Conservation (phyloP, 2,888 invertebrate species). For the Cosmopolites sordidus region DNA sequence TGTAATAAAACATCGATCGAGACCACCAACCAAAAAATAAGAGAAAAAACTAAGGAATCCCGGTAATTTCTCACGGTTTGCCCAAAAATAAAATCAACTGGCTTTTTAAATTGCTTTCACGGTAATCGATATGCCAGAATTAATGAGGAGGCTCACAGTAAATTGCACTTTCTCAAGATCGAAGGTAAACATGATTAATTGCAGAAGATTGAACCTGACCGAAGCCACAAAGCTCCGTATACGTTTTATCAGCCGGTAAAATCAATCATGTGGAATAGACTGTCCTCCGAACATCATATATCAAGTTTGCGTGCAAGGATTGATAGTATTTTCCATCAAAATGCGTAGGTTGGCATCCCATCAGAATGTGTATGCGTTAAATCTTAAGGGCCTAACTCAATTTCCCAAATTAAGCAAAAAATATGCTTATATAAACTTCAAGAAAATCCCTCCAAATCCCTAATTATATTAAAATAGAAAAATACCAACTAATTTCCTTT, state of each 20-base stretch:
- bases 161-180: conserved; percentile 5
- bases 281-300: conserved; percentile 18
- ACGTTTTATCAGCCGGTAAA: conserved; percentile 24
- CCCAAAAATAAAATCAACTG: not conserved
- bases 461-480: too few relatives aligned
- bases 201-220: conserved; percentile 17
- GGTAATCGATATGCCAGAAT: conserved; percentile 1
- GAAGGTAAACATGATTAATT: conserved; percentile 22
- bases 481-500: too few relatives aligned
- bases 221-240: conserved; percentile 13
- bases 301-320: conserved; percentile 17
- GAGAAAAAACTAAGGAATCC: too few relatives aligned
- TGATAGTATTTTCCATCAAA: conserved; percentile 18
- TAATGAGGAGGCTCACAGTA: not conserved
- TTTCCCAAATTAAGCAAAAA: too few relatives aligned
- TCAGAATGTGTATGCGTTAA: too few relatives aligned
- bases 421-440: too few relatives aligned
- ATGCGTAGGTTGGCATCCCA: conserved; percentile 1
- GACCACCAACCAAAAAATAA: too few relatives aligned
- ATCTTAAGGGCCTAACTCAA: too few relatives aligned
- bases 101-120: not conserved
- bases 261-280: conserved; percentile 25
- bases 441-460: too few relatives aligned
- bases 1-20: too few relatives aligned
- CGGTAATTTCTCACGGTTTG: not conserved